Percentiles rank a stretch among this genome's conserved stretches.
Evolutionary conservation across 1,140 invertebrate genomes (phyloP).

Genomic region (Trialeurodes vaporariorum): DNA sequence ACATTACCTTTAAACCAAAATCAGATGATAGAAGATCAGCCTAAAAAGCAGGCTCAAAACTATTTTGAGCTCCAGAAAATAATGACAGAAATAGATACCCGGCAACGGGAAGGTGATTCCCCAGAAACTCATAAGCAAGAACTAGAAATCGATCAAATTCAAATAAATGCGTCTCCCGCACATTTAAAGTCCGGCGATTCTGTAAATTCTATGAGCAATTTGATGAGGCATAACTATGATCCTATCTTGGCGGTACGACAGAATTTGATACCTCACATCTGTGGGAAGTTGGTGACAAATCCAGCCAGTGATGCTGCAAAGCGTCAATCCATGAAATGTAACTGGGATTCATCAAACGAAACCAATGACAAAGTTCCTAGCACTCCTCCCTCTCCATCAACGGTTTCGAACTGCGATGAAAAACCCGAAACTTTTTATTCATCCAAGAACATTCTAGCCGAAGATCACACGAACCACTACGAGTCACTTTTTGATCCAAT

Average conservation of each 20-base stretch:
- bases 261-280: conserved; percentile 57
- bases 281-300: conserved; percentile 36
- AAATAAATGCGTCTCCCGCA: conserved; percentile 3
- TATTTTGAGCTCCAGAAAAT: too few species aligned
- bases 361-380: not conserved
- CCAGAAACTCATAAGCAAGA: too few species aligned
- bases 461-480: conserved; percentile 55
- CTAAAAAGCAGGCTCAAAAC: too few species aligned
- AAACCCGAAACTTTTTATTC: conserved; percentile 12
- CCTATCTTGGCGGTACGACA: conserved; percentile 55
- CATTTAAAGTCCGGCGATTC: not conserved
- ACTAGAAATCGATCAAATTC: too few species aligned
- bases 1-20: too few species aligned
- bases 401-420: conserved; percentile 9
- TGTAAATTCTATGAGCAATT: not conserved
- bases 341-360: conserved; percentile 6
- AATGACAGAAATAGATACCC: too few species aligned
- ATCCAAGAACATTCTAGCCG: not conserved
- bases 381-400: conserved; percentile 5
- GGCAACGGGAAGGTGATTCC: too few species aligned
- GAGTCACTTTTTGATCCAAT: conserved; percentile 74
- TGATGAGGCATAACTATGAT: conserved; percentile 32
- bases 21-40: too few species aligned
- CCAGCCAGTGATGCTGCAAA: not conserved
- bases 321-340: conserved; percentile 9